phyloP scores from a whole-genome alignment of 2,888 invertebrate species.

The Acleris holmiana region DNA sequence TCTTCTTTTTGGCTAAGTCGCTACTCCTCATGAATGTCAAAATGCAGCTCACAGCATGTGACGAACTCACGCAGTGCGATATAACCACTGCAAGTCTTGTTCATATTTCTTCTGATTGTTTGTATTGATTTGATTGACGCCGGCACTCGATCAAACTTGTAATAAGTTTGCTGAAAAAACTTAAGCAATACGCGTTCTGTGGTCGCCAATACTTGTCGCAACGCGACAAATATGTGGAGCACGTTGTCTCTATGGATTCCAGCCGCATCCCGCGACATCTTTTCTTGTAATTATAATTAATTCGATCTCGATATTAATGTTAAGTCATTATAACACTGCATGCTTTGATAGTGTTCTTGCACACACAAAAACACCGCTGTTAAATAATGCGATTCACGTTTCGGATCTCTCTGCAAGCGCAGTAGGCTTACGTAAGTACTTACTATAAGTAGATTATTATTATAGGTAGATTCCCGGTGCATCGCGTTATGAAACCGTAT shows the following conservation, averaged over 20 bases:
- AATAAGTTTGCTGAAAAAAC: constrained; percentile 27
- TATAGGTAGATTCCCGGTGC: constrained; percentile 12
- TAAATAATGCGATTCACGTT: constrained; percentile 7
- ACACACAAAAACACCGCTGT: constrained; percentile 7
- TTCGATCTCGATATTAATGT: constrained; percentile 28
- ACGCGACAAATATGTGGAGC: constrained; percentile 23
- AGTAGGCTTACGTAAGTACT: constrained; percentile 4
- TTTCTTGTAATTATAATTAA: constrained; percentile 31
- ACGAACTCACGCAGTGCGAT: constrained; percentile 6
- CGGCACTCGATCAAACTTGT: constrained; percentile 26
- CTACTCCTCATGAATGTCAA: not conserved
- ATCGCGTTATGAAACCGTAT: constrained; percentile 41
- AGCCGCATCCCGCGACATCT: constrained; percentile 5
- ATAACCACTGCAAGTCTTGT: constrained; percentile 16
- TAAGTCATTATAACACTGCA: constrained; percentile 35
- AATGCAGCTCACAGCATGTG: not conserved
- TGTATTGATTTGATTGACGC: constrained; percentile 24
- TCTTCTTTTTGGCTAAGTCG: too few relatives aligned
- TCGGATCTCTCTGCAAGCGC: not conserved
- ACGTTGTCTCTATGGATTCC: constrained; percentile 22
- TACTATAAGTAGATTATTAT: too few relatives aligned
- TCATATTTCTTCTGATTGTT: constrained; percentile 22
- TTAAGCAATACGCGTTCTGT: constrained; percentile 31
- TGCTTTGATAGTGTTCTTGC: constrained; percentile 12
- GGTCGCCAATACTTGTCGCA: constrained; percentile 22